Evolutionary conservation across 2,888 invertebrate genomes (phyloP).

Genomic region (Lacanobia oleracea): DNA sequence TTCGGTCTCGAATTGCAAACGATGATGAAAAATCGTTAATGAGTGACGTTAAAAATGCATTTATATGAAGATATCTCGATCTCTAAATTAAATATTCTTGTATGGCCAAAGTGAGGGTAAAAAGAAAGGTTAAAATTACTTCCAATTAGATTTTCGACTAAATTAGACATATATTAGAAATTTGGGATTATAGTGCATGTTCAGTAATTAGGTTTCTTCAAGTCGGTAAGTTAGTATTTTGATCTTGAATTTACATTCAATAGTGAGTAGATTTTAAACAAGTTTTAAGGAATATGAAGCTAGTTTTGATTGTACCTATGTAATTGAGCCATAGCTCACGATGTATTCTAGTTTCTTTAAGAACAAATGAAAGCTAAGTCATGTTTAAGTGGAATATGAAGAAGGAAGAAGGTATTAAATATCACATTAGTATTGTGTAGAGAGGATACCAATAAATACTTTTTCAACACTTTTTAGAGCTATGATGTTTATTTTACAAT

Average conservation of each 20-base stretch:
- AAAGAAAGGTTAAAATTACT: slow-evolving; percentile 11
- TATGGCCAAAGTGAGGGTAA: slow-evolving; percentile 18
- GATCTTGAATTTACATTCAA: slow-evolving; percentile 50
- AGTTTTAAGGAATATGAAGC: slow-evolving; percentile 24
- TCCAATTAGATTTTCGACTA: slow-evolving; percentile 18
- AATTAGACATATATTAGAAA: slow-evolving; percentile 31
- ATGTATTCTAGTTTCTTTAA: slow-evolving; percentile 12
- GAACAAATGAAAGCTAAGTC: slow-evolving; percentile 16
- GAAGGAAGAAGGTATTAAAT: slow-evolving; percentile 30
- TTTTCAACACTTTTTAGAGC: not conserved
- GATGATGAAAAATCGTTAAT: slow-evolving; percentile 34
- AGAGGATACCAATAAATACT: too few relatives aligned
- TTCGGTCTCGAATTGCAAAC: slow-evolving; percentile 16
- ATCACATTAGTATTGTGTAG: slow-evolving; percentile 17
- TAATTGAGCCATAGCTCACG: slow-evolving; percentile 15
- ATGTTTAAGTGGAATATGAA: slow-evolving; percentile 1
- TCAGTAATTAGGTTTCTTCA: slow-evolving; percentile 26
- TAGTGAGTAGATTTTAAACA: slow-evolving; percentile 32
- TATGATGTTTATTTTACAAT: slow-evolving; percentile 1
- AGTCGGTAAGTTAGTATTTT: slow-evolving; percentile 39
- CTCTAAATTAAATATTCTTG: slow-evolving; percentile 19
- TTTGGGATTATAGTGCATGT: slow-evolving; percentile 12
- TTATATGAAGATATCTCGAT: slow-evolving; percentile 11
- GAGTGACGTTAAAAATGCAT: slow-evolving; percentile 21
- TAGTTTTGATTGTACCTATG: slow-evolving; percentile 29